Evolutionary conservation across 2,113 vertebrate species (phyloP), one percentile per base, ranked within the genome.

Genomic region (Sigmodon hispidus): DNA sequence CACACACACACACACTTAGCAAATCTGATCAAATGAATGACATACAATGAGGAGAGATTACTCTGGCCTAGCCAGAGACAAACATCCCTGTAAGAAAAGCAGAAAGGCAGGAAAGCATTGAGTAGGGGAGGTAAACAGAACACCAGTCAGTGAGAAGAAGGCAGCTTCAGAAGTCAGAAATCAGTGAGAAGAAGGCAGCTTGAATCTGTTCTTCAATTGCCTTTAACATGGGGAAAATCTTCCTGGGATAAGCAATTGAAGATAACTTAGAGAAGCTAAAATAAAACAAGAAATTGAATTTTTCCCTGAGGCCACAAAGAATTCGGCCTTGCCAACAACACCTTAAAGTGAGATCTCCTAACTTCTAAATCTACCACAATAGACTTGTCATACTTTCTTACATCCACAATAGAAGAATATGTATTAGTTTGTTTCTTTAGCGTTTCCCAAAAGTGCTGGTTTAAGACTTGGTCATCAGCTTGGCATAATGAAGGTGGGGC

Each of bases 371-470:
- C 24, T 55, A 93, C 94, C 63, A 76, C 31, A 73, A 0, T 63
- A 85, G 69, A 59, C 75, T 81, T 77, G 26, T 24, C 48, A 52
- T 67, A 72, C 85, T 87, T 96, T 89, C 12, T 94, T 61, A 87
- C 0, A 90, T 24, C 5, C 59, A 19, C 34, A 50, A 55, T 12
- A 86, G 73, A 26, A 93, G 88, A 91, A n/a, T n/a, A n/a, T 40
- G 24, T 69, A 22, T 52, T 43, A 40, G 24, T 69, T 67, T 69
- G 16, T n/a, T 5, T 57, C 63, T 57, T 22, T 69, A 69, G n/a
- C 45, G n/a, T 43, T 17, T 2, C 34, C 63, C 29, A 69, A 43
- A 52, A 15, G 36, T 8, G 8, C n/a, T 83, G 11, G 26, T 81
- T 90, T 55, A 40, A 69, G 48, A 5, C 8, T 63, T 90, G 22